phyloP scores from a whole-genome alignment of 2,113 vertebrate genomes.

The Lophotis ruficrista region DNA sequence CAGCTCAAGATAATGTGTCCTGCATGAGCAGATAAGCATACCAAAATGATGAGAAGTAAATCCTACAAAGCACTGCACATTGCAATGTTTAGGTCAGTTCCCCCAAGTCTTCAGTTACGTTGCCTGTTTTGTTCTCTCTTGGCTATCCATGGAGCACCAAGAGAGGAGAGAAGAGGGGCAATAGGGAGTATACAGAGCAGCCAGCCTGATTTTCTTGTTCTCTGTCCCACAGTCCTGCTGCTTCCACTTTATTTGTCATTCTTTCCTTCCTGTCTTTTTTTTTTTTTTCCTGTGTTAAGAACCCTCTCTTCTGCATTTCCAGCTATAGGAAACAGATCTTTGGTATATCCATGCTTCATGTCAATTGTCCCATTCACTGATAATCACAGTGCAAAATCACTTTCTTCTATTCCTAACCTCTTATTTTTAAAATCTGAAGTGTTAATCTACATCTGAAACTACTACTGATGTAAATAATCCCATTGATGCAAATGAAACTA shows the following conservation, averaged over 20 bases:
- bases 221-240: neutral
- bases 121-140: neutral
- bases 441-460: neutral
- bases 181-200: neutral
- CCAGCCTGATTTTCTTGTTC: neutral
- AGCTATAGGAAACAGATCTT: neutral
- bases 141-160: neutral
- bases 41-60: neutral
- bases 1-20: neutral
- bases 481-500: neutral
- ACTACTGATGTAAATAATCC: neutral
- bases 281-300: neutral
- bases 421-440: neutral
- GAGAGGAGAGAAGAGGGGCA: neutral
- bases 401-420: neutral
- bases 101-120: neutral
- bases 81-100: fast-evolving
- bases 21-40: neutral
- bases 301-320: neutral
- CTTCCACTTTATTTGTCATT: neutral
- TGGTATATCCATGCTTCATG: neutral
- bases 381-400: neutral
- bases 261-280: neutral
- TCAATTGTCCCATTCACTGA: neutral
- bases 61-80: neutral